Base-by-base conservation (phyloP, 2,888 invertebrate genomes). In the Cephus sareptanus region DNA sequence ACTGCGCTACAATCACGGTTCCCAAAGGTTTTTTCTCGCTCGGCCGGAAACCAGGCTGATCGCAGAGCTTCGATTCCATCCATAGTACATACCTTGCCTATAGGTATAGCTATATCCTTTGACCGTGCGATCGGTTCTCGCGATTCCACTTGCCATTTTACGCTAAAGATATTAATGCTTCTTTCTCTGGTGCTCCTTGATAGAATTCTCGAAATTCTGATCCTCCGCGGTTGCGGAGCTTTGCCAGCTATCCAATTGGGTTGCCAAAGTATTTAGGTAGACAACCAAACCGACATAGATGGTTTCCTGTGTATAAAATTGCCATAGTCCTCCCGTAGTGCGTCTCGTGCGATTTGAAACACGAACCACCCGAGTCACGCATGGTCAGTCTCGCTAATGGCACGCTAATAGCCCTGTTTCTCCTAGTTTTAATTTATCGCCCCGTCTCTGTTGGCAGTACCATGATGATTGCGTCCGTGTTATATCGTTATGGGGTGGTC, bases 361-460 rank as follows among this genome's bases (percentile, higher is more conserved):
- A 77, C 79, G 81, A 86, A 84, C 77, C 80, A 74, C 74, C 71
- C 80, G 81, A 81, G 87, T 90, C 88, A 90, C 87, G 90, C 90
- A 88, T 89, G 90, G 88, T 83, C 87, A 84, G 81, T 77, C 79
- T 82, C 85, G 83, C 86, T 90, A 89, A 90, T 89, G 87, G 86
- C 82, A 84, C 86, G 87, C 88, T 89, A 90, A 91, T 90, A 88
- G 89, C 85, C 83, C 84, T 79, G 86, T 88, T 89, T 88, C 89
- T 89, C 83, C 88, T 89, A 86, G 84, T 88, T 87, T 88, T 86
- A 87, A 90, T 89, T 90, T 89, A 89, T 90, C 82, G 84, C 85
- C 82, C 31, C 15, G 73, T 77, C 71, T 71, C 71, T 71, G 71
- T 71, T 71, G 71, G 71, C 71, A 71, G 77, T 78, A 77, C 78